Evolutionary conservation across 2,797 vertebrate genomes (phyloP).

Genomic region (Glyptemys insculpta): DNA sequence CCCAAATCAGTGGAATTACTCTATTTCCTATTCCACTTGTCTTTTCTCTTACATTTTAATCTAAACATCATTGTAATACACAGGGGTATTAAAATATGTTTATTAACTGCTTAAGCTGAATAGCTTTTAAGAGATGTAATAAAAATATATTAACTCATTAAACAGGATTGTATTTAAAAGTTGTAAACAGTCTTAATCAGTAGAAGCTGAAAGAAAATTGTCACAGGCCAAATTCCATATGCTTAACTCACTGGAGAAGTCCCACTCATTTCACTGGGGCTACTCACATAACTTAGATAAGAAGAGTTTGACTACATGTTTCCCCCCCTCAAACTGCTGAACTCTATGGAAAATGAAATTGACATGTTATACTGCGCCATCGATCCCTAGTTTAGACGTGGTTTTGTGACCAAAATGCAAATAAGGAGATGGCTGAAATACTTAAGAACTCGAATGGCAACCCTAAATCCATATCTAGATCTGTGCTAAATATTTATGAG

Average conservation of each 20-base stretch:
- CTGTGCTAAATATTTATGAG: not conserved
- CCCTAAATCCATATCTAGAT: not conserved
- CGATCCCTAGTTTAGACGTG: not conserved
- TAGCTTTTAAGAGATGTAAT: conserved; percentile 45
- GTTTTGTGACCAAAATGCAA: not conserved
- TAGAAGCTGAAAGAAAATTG: not conserved
- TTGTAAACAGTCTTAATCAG: not conserved
- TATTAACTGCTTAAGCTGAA: conserved; percentile 42
- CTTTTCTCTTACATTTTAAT: not conserved
- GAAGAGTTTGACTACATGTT: not conserved
- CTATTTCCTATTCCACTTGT: conserved; percentile 36
- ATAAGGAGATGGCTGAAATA: not conserved
- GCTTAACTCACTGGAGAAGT: not conserved
- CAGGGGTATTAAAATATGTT: conserved; percentile 45
- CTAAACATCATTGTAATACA: conserved; percentile 26
- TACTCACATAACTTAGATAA: not conserved
- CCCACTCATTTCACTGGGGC: not conserved
- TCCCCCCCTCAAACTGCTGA: too few relatives aligned
- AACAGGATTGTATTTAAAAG: not conserved
- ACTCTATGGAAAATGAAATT: not conserved
- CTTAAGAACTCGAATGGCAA: not conserved
- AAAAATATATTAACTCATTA: conserved; percentile 44
- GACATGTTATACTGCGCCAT: not conserved
- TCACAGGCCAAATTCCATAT: not conserved
- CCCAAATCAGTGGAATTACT: conserved; percentile 24